Percentiles rank a stretch among this genome's conserved stretches.
Conservation (phyloP, 1,140 invertebrate genomes). For the Neodiprion pinetum region DNA sequence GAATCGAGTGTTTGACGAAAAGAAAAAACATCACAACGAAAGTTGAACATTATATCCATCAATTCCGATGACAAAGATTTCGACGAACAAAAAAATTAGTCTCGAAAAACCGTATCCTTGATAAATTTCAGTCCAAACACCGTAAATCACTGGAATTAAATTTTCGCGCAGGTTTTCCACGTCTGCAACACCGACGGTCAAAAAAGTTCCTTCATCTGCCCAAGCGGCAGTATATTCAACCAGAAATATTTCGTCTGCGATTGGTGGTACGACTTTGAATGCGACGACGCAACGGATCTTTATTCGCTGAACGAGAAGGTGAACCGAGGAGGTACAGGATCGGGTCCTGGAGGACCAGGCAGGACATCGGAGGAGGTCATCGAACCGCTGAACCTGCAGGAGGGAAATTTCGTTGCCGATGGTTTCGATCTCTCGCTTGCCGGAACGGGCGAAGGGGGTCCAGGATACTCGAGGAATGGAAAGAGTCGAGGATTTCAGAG, state of each 20-base stretch:
- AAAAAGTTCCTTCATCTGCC: conserved; percentile 65
- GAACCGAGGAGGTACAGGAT: conserved; percentile 26
- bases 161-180: conserved; percentile 61
- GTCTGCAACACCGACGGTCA: conserved; percentile 64
- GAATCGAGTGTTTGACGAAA: no score
- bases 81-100: no score
- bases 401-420: not conserved
- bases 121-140: not conserved
- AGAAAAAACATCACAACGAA: no score
- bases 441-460: conserved; percentile 32
- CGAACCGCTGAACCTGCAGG: not conserved
- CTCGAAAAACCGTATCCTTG: no score
- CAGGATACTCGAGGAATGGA: not conserved
- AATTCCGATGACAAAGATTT: no score
- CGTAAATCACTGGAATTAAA: not conserved
- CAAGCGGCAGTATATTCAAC: conserved; percentile 67
- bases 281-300: conserved; percentile 53
- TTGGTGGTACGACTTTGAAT: conserved; percentile 67
- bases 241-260: conserved; percentile 67
- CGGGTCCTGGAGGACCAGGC: not conserved
- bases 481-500: not conserved
- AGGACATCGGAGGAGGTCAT: not conserved
- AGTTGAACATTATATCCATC: no score
- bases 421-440: conserved; percentile 39
- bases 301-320: conserved; percentile 59